A percentile compares a stretch with the other conserved stretches of the same genome.
Conservation (phyloP, 2,113 vertebrate species). For the Carettochelys insculpta region DNA sequence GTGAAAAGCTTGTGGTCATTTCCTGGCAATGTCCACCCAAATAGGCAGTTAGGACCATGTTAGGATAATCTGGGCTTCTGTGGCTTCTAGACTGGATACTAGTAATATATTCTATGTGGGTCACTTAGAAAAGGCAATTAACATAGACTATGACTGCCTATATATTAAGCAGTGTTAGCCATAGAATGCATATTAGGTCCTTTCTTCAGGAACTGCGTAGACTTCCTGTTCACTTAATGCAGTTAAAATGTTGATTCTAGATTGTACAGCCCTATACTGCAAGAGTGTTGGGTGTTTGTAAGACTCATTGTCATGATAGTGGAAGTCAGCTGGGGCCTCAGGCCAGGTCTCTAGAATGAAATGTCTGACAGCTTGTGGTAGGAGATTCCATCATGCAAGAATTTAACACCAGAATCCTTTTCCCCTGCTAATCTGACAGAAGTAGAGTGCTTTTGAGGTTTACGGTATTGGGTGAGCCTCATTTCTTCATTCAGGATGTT, state of each 20-base stretch:
- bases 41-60: not conserved
- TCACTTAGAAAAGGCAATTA: not conserved
- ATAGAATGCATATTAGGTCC: not conserved
- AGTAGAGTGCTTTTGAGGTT: not conserved
- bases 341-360: not conserved
- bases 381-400: not conserved
- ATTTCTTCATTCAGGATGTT: constrained; percentile 2
- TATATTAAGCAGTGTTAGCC: not conserved
- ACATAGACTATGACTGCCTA: rapidly evolving
- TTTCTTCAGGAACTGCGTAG: not conserved
- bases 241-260: not conserved
- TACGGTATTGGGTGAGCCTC: not conserved
- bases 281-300: not conserved
- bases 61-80: not conserved
- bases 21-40: not conserved
- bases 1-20: rapidly evolving
- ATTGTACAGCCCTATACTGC: not conserved
- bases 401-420: not conserved
- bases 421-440: not conserved
- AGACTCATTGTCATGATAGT: not conserved
- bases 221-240: not conserved
- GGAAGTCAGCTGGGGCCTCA: not conserved
- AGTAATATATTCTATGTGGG: not conserved
- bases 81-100: not conserved
- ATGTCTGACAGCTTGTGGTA: not conserved